These are phyloP conservation scores for Nysson spinosus DNA, from an alignment of 2,888 invertebrate genomes.

Conservation along the genomic window DNA sequence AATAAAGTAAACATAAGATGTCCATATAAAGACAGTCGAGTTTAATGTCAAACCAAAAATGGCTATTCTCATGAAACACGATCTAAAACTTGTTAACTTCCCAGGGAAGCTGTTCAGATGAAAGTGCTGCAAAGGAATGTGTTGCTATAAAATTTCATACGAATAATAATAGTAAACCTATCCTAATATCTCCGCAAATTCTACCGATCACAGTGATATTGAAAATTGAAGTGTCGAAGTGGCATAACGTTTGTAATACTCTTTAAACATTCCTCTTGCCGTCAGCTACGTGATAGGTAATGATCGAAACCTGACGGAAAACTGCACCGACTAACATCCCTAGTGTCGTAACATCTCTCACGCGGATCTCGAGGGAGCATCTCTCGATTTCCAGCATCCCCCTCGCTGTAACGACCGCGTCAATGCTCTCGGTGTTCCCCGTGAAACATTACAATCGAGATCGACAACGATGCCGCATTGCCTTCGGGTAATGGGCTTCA, in stretches of 20 bases:
- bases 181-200: no score
- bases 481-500: conserved; percentile 12
- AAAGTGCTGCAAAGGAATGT: no score
- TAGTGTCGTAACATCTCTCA: conserved; percentile 30
- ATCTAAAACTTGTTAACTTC: no score
- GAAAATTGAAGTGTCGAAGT: conserved; percentile 9
- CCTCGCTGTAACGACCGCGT: conserved; percentile 25
- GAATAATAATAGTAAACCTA: no score
- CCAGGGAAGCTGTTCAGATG: no score
- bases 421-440: conserved; percentile 1
- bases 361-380: conserved; percentile 17
- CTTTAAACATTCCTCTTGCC: conserved; percentile 54
- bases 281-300: conserved; percentile 50
- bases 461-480: background rate
- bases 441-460: conserved; percentile 28
- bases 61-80: no score
- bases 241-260: conserved; percentile 43
- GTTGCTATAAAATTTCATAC: no score
- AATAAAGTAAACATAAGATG: no score
- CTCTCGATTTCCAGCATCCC: conserved; percentile 27
- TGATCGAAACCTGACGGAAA: conserved; percentile 49
- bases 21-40: no score
- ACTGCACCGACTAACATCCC: conserved; percentile 21
- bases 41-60: no score
- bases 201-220: no score